Evolutionary conservation across 64 coral and sea anemone genomes (phyloP).

Genomic region (Hydrozoanthus tunicans): DNA sequence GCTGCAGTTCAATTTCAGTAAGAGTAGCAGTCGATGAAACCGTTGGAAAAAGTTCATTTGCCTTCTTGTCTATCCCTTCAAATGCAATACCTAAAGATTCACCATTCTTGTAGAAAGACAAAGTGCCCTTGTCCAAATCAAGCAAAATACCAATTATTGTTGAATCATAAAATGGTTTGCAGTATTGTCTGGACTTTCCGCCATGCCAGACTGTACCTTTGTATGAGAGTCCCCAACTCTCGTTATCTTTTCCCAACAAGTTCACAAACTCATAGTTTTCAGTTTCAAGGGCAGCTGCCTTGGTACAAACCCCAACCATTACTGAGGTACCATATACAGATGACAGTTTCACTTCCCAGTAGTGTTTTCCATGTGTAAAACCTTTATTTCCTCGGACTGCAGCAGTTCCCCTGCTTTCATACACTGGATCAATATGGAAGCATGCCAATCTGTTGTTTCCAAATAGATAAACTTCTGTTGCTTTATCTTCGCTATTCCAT

Average conservation of each 20-base stretch:
- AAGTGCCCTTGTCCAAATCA: slow-evolving; percentile 84
- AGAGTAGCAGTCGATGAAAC: slow-evolving; percentile 86
- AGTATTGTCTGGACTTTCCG: slow-evolving; percentile 62
- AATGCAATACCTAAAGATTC: slow-evolving; percentile 80
- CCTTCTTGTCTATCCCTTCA: slow-evolving; percentile 52
- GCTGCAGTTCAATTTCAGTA: slow-evolving; percentile 80
- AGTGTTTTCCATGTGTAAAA: slow-evolving; percentile 86
- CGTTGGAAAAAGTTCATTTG: slow-evolving; percentile 75
- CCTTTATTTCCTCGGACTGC: slow-evolving; percentile 83
- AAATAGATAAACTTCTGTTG: slow-evolving; percentile 80
- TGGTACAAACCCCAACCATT: slow-evolving; percentile 88
- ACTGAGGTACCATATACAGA: slow-evolving; percentile 83
- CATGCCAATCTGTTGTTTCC: slow-evolving; percentile 79
- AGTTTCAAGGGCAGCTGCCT: slow-evolving; percentile 77
- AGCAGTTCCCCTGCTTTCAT: slow-evolving; percentile 85
- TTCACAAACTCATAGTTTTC: slow-evolving; percentile 91
- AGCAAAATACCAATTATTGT: slow-evolving; percentile 90
- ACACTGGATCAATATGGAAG: slow-evolving; percentile 89
- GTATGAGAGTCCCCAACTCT: slow-evolving; percentile 93
- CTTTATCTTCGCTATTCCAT: slow-evolving; percentile 77
- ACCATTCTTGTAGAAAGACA: slow-evolving; percentile 86
- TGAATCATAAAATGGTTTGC: slow-evolving; percentile 92
- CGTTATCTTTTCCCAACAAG: slow-evolving; percentile 73
- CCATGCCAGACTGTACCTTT: slow-evolving; percentile 86
- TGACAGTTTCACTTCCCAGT: slow-evolving; percentile 89